Evolutionary conservation across 2,113 vertebrate genomes (phyloP).

Genomic region (Elgaria multicarinata): DNA sequence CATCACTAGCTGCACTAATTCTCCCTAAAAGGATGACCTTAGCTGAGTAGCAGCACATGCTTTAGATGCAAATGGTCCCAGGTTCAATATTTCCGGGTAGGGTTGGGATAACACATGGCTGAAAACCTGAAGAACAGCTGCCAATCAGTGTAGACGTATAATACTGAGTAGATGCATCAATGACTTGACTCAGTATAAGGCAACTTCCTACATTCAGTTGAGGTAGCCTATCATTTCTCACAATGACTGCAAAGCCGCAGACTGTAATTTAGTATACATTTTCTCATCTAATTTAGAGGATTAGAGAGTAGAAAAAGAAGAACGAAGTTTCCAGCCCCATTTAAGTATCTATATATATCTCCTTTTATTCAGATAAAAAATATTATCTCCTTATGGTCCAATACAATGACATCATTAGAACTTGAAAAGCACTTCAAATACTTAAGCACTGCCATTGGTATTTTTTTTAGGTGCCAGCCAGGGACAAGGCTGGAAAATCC

Average conservation of each 20-base stretch:
- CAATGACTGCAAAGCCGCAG: background rate
- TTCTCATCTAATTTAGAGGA: background rate
- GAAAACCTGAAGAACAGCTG: background rate
- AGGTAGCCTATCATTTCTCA: background rate
- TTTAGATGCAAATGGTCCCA: background rate
- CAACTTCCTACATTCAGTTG: background rate
- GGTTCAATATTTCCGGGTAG: background rate
- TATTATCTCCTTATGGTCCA: background rate
- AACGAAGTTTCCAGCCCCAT: background rate
- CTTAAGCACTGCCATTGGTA: background rate
- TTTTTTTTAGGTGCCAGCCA: background rate
- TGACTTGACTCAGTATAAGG: background rate
- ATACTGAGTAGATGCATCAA: background rate
- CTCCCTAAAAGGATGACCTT: background rate
- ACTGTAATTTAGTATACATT: background rate
- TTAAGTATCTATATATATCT: background rate
- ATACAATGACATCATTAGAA: background rate
- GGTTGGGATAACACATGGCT: background rate
- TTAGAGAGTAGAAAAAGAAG: background rate
- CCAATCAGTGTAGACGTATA: background rate
- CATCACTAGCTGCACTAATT: background rate
- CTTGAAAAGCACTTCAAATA: background rate
- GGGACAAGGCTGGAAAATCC: no score
- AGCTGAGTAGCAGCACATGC: background rate
- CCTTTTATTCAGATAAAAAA: background rate